These are phyloP conservation scores for Agelastica alni DNA, from an alignment of 2,888 invertebrate genomes.

Conservation along the genomic window DNA sequence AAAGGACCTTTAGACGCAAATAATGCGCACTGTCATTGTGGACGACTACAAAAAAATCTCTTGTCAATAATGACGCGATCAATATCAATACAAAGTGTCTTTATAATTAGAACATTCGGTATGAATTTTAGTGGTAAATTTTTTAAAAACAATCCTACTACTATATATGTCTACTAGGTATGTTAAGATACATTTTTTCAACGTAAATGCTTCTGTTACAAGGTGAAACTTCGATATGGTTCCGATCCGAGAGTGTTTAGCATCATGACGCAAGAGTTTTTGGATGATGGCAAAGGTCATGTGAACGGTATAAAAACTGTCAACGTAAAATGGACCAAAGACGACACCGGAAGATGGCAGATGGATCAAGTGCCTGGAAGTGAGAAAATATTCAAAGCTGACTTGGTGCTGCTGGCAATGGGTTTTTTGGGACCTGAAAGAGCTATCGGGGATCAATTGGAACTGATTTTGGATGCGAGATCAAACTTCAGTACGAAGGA, in stretches of 20 bases:
- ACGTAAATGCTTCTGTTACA: conserved; percentile 9
- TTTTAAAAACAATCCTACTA: too few species aligned
- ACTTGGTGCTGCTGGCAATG: conserved; percentile 96
- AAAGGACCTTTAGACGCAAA: too few species aligned
- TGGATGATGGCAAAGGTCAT: conserved; percentile 86
- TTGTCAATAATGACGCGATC: too few species aligned
- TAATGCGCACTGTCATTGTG: too few species aligned
- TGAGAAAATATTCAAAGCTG: conserved; percentile 80
- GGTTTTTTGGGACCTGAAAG: conserved; percentile 97
- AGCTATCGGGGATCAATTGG: conserved; percentile 79
- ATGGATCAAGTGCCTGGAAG: conserved; percentile 85
- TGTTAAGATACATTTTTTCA: too few species aligned
- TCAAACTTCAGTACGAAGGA: conserved; percentile 91
- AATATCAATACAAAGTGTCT: too few species aligned
- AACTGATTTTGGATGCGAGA: conserved; percentile 83
- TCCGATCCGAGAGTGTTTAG: conserved; percentile 92
- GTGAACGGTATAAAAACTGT: conserved; percentile 91
- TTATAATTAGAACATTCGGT: too few species aligned
- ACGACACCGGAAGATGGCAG: conserved; percentile 89
- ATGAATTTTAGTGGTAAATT: too few species aligned
- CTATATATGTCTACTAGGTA: too few species aligned
- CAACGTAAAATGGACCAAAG: conserved; percentile 92
- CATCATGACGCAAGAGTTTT: conserved; percentile 92
- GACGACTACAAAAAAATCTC: too few species aligned
- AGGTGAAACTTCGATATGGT: conserved; percentile 81